These are phyloP conservation scores for Uria aalge DNA, from an alignment of 2,113 vertebrate species.

Conservation along the genomic window DNA sequence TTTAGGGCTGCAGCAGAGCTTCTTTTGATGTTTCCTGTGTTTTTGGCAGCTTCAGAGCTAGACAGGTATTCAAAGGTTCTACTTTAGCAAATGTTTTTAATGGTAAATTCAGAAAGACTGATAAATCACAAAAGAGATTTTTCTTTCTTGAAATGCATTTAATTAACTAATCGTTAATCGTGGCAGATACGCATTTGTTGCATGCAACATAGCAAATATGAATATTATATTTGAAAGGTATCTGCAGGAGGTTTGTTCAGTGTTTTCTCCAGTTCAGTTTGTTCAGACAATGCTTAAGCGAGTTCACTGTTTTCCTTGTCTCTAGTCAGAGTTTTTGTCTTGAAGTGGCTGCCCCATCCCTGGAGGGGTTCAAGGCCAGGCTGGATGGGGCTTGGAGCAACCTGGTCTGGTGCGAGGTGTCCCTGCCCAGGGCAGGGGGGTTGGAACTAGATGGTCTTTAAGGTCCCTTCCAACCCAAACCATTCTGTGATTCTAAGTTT, in stretches of 20 bases:
- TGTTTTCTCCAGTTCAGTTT: background rate
- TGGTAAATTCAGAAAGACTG: background rate
- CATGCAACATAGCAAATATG: rapidly evolving
- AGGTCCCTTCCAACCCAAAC: too few species aligned
- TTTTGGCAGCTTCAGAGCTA: background rate
- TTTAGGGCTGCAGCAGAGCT: background rate
- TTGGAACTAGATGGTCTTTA: too few species aligned
- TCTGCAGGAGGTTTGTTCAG: background rate
- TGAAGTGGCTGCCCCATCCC: background rate
- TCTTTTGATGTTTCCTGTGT: conserved; percentile 8
- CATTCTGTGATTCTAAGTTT: background rate
- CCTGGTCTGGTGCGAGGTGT: too few species aligned
- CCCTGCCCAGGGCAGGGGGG: too few species aligned
- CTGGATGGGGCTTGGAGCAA: too few species aligned
- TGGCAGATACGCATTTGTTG: background rate
- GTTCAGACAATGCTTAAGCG: background rate
- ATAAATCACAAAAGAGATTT: background rate
- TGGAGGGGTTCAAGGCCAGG: too few species aligned
- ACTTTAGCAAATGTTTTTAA: background rate
- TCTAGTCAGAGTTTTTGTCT: background rate
- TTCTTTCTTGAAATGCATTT: background rate
- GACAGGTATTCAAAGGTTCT: background rate
- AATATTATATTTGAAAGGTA: background rate
- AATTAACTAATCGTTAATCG: background rate
- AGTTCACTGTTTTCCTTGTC: background rate